Evolutionary conservation across 92 coral and sea anemone species (phyloP).

Genomic region (Hydrozoanthus gracilis): DNA sequence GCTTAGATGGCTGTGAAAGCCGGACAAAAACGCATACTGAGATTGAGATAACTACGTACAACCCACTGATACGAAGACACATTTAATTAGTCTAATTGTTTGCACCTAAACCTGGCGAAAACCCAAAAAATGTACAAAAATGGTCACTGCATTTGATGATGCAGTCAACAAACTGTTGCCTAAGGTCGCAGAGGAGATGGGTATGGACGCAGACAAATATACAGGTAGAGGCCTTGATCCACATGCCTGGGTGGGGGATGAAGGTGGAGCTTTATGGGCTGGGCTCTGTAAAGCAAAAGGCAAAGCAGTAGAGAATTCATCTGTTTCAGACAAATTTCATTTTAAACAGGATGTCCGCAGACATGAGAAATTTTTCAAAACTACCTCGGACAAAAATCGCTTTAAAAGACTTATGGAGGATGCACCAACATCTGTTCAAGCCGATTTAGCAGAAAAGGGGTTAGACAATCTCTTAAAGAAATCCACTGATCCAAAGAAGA

Average conservation of each 20-base stretch:
- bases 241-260: slow-evolving; percentile 61
- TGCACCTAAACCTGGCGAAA: slow-evolving; percentile 58
- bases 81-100: slow-evolving; percentile 57
- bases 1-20: slow-evolving; percentile 68
- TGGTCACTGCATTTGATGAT: slow-evolving; percentile 42
- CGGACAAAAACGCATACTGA: slow-evolving; percentile 50
- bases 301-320: slow-evolving; percentile 41
- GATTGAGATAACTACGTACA: slow-evolving; percentile 62
- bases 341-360: slow-evolving; percentile 64
- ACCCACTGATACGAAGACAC: slow-evolving; percentile 51
- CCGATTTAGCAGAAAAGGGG: slow-evolving; percentile 51
- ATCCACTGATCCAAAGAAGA: slow-evolving; percentile 51
- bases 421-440: slow-evolving; percentile 62
- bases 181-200: slow-evolving; percentile 54
- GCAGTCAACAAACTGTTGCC: slow-evolving; percentile 65
- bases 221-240: slow-evolving; percentile 60
- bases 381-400: slow-evolving; percentile 18
- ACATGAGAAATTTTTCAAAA: slow-evolving; percentile 43
- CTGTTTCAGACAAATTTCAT: slow-evolving; percentile 61
- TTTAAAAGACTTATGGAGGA: slow-evolving; percentile 55
- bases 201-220: slow-evolving; percentile 1
- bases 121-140: slow-evolving; percentile 45
- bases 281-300: slow-evolving; percentile 69
- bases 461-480: slow-evolving; percentile 33
- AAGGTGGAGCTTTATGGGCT: slow-evolving; percentile 69